Percentiles rank a stretch among this genome's conserved stretches.
Conservation (phyloP, 2,888 invertebrate genomes). For the Odiellus spinosus region DNA sequence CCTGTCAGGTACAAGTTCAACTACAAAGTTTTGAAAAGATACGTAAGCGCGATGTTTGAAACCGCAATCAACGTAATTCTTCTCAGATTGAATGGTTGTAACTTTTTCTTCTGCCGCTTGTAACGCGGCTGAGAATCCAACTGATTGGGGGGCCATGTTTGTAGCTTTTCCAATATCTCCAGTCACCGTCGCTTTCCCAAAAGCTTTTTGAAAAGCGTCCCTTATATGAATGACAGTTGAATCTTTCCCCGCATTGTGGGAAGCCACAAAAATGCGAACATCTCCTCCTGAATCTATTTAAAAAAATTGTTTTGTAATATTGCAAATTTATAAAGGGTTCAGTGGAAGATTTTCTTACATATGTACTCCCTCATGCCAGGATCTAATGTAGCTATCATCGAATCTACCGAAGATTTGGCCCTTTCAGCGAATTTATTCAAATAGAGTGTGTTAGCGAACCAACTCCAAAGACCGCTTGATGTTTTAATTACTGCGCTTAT, state of each 20-base stretch:
- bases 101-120: constrained; percentile 52
- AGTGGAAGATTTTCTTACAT: constrained; percentile 40
- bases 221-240: constrained; percentile 55
- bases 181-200: constrained; percentile 58
- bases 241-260: constrained; percentile 43
- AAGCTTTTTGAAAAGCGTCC: constrained; percentile 61
- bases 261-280: constrained; percentile 54
- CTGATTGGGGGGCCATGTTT: constrained; percentile 53
- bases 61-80: constrained; percentile 33
- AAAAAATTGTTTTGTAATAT: neutral
- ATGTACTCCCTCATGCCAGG: constrained; percentile 78
- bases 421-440: constrained; percentile 20
- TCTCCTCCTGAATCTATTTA: constrained; percentile 59
- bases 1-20: constrained; percentile 41
- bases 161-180: constrained; percentile 43
- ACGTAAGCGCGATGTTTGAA: constrained; percentile 42
- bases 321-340: no score
- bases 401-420: constrained; percentile 47
- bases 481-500: no score
- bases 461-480: constrained; percentile 13
- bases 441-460: constrained; percentile 14
- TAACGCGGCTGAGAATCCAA: constrained; percentile 58
- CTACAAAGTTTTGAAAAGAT: constrained; percentile 56
- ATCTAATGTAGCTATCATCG: constrained; percentile 70
- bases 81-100: no score